These are phyloP conservation scores for Metridium senile DNA, from an alignment of 92 coral and sea anemone genomes.

Conservation along the genomic window DNA sequence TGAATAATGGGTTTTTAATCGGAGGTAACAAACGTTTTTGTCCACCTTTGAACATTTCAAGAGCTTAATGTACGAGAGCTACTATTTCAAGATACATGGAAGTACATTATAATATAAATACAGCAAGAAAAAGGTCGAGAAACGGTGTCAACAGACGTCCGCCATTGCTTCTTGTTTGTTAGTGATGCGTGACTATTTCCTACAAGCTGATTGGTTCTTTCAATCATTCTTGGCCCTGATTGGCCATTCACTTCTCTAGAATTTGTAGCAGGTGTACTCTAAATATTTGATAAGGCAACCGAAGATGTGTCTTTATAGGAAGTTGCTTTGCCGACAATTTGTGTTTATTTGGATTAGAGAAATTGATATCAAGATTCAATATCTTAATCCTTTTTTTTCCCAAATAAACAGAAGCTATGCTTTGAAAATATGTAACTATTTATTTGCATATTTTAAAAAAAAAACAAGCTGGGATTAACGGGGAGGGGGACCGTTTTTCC, in stretches of 20 bases:
- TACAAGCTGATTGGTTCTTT: slow-evolving; percentile 49
- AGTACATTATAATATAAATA: neutral
- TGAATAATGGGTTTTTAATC: slow-evolving; percentile 85
- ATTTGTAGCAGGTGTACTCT: slow-evolving; percentile 52
- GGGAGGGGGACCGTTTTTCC: too few relatives aligned
- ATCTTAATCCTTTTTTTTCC: too few relatives aligned
- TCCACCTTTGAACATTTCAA: slow-evolving; percentile 77
- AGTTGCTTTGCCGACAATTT: slow-evolving; percentile 3
- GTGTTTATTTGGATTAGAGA: neutral
- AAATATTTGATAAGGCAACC: slow-evolving; percentile 39
- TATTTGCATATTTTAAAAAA: too few relatives aligned
- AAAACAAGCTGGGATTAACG: too few relatives aligned
- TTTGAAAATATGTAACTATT: too few relatives aligned
- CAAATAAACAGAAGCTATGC: neutral
- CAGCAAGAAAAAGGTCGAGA: slow-evolving; percentile 2
- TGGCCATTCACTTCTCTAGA: slow-evolving; percentile 43
- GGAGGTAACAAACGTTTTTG: slow-evolving; percentile 86
- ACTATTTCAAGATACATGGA: neutral
- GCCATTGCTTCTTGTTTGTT: slow-evolving; percentile 53
- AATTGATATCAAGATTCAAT: neutral
- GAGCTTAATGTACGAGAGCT: slow-evolving; percentile 1
- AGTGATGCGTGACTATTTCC: slow-evolving; percentile 43
- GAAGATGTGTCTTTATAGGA: slow-evolving; percentile 30
- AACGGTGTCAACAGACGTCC: slow-evolving; percentile 25
- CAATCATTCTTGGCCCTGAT: slow-evolving; percentile 23